phyloP scores from a whole-genome alignment of 2,113 vertebrate species.

The Tachysurus vachellii region DNA sequence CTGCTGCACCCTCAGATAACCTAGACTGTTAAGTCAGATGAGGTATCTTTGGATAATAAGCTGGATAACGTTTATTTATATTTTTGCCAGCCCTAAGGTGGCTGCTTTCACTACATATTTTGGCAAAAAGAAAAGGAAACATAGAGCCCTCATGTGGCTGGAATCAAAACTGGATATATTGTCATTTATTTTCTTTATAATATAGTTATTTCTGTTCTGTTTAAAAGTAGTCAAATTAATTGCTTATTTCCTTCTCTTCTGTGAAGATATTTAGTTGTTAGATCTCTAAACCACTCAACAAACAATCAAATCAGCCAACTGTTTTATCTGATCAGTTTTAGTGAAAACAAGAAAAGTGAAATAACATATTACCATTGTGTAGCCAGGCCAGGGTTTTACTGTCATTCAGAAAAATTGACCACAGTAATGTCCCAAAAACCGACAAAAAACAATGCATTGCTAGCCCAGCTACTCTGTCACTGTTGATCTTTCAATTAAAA shows the following conservation, averaged over 20 bases:
- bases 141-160: not conserved
- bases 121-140: not conserved
- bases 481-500: not conserved
- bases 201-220: not conserved
- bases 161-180: not conserved
- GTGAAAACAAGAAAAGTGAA: not conserved
- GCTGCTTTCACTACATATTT: not conserved
- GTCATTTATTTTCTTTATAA: not conserved
- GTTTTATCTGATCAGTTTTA: not conserved
- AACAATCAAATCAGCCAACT: not conserved
- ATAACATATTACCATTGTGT: not conserved
- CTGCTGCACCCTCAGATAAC: not conserved
- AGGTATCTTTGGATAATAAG: not conserved
- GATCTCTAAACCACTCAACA: not conserved
- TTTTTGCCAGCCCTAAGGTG: not conserved
- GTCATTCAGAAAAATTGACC: not conserved
- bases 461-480: not conserved
- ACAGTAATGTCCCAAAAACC: not conserved
- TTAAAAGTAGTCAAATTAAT: not conserved
- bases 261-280: not conserved
- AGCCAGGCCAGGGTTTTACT: not conserved
- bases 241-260: not conserved
- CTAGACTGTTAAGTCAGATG: not conserved
- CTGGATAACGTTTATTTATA: conserved; percentile 38
- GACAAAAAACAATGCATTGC: not conserved